Evolutionary conservation across 2,888 invertebrate genomes (phyloP).

Genomic region (Lacanobia oleracea): DNA sequence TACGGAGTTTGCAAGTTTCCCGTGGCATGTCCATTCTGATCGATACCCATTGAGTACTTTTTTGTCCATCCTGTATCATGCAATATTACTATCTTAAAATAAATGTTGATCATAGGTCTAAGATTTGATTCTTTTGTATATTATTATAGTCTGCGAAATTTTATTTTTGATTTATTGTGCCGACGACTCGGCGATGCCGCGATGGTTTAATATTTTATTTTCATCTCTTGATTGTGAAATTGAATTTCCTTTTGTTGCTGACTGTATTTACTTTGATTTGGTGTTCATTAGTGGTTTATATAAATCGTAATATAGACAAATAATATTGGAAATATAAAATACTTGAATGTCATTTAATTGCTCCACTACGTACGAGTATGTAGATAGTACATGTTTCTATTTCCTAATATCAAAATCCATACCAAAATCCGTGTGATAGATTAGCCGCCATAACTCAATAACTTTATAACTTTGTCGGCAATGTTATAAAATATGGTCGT

Average conservation of each 20-base stretch:
- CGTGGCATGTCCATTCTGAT: no score
- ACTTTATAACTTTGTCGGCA: no score
- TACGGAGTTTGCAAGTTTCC: no score
- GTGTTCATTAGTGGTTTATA: conserved; percentile 15
- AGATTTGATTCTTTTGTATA: background rate
- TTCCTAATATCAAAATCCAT: no score
- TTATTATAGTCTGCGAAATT: background rate
- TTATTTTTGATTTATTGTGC: background rate
- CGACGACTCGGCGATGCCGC: background rate
- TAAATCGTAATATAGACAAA: background rate
- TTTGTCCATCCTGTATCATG: background rate
- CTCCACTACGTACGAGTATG: no score
- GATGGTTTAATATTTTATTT: background rate
- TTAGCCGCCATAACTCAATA: no score
- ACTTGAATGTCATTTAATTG: background rate
- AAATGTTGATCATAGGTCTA: background rate
- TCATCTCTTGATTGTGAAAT: conserved; percentile 25
- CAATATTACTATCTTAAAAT: background rate
- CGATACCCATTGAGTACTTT: no score
- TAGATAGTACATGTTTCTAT: no score
- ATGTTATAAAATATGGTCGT: no score
- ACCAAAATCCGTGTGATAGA: no score
- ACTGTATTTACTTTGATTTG: conserved; percentile 16
- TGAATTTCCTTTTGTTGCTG: background rate
- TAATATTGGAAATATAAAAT: background rate